Base-by-base conservation (phyloP, 1,140 invertebrate species). In the Dinothrombium tinctorium region DNA sequence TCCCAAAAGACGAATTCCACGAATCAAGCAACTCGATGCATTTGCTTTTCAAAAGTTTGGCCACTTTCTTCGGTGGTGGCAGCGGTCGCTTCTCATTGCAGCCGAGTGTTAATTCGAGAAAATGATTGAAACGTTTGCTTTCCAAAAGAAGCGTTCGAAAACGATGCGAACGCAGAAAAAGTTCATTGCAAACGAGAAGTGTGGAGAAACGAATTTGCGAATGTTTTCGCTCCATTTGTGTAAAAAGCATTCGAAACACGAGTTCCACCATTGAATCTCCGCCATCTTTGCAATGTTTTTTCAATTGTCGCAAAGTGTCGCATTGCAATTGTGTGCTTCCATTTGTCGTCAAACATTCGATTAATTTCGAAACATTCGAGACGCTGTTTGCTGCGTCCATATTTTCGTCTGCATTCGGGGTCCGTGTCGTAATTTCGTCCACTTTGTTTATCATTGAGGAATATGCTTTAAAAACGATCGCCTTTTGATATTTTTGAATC, bases 121-220 rank as follows among this genome's bases (percentile, higher is more conserved):
- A 60, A 5, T 47, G 43, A 21, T 67, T 57, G 33, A 70, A 59
- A 45, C 68, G 52, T 9, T 51, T 51, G 9, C 69, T 42, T 6
- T 12, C 11, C n/a, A 26, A 6, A 1, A 70, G 43, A 5, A 63
- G 46, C 40, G 64, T 59, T 41, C 68, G 52, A 44, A 71, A 70
- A 17, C 40, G 44, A 54, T 67, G 62, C 17, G 66, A 70, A 47
- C 63, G 51, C 40, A 55, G 54, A 48, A 71, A 71, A 3, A 71
- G 50, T 45, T 64, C 57, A 48, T 68, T 56, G 32, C 63, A 61
- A 22, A 70, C 56, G 33, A 61, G 58, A 46, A 68, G 61, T 3
- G 63, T 51, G 37, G 61, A 63, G n/a, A 58, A 56, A 23, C 69
- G 54, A 25, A 70, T 59, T 55, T 71, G 65, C 11, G 67, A 53